Conservation (phyloP, 2,113 vertebrate species). For the Saimiri boliviensis region DNA sequence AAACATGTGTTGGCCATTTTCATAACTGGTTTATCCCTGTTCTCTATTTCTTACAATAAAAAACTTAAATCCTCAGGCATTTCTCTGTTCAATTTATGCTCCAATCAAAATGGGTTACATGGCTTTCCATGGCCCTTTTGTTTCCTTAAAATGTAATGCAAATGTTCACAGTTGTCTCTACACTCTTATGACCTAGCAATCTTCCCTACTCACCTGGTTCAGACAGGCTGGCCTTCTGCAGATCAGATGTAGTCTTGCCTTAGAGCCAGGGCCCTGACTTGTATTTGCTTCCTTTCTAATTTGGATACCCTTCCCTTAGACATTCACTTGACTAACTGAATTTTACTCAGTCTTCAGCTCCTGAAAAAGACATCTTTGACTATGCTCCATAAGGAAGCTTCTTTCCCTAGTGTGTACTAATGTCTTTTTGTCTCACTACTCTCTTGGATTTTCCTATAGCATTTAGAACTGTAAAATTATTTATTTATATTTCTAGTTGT, state of each 20-base stretch:
- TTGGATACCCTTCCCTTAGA: background rate
- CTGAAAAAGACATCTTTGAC: background rate
- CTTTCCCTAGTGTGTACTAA: background rate
- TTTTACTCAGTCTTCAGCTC: background rate
- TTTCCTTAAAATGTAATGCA: background rate
- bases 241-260: background rate
- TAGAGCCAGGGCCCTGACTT: no score
- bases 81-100: background rate
- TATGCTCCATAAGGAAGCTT: background rate
- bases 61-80: background rate
- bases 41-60: background rate
- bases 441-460: background rate
- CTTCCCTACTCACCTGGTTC: accelerated
- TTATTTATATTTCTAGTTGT: background rate
- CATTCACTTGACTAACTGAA: background rate
- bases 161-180: background rate
- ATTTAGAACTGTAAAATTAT: background rate
- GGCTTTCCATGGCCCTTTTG: background rate
- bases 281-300: background rate
- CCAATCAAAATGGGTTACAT: background rate
- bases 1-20: background rate
- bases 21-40: background rate
- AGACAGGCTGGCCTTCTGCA: background rate
- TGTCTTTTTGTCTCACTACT: background rate
- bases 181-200: accelerated